Evolutionary conservation across 1,140 invertebrate genomes (phyloP), one percentile per base, ranked within the genome.

Genomic region (Popillia japonica): DNA sequence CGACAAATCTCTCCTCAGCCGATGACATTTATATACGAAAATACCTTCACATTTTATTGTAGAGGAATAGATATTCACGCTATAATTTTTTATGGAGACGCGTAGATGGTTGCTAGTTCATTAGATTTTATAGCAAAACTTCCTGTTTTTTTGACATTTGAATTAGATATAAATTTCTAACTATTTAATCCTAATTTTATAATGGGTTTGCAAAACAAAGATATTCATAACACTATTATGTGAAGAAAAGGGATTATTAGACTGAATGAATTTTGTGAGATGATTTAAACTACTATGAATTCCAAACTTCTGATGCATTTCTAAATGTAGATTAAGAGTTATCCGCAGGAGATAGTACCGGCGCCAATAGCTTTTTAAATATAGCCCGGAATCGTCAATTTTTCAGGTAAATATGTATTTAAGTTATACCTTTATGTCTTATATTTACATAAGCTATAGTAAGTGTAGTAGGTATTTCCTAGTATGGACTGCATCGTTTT

Each of bases 1-100:
- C 61, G 61, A 68, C 61, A 68, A 68, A 68, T 68, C 61, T 68
- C 14, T 68, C 22, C 20, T 14, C 61, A 34, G 27, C 20, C 4
- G 61, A 68, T 68, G 61, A 68, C 61, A 68, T 68, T 68, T 68
- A 68, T 55, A 55, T 68, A 68, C 8, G 61, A 68, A 68, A 68
- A 68, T 68, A 68, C 61, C 20, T 68, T 55, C 48, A 55, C 17
- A 55, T 17, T 55, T 68, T 68, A 68, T 68, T 68, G 27, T 68
- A 22, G 10, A 10, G 0, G 59, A 61, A 61, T 61, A 17, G 59
- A n/a, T n/a, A 17, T 22, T 61, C 42, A 7, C 59, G 61, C 27
- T 68, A 68, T 68, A 68, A 68, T 27, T 68, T 68, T 34, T 27
- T 3, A 10, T 34, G 61, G 22, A 14, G 10, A 7, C 2, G 27